phyloP scores from a whole-genome alignment of 1,140 invertebrate genomes.

The Euglossa dilemma region DNA sequence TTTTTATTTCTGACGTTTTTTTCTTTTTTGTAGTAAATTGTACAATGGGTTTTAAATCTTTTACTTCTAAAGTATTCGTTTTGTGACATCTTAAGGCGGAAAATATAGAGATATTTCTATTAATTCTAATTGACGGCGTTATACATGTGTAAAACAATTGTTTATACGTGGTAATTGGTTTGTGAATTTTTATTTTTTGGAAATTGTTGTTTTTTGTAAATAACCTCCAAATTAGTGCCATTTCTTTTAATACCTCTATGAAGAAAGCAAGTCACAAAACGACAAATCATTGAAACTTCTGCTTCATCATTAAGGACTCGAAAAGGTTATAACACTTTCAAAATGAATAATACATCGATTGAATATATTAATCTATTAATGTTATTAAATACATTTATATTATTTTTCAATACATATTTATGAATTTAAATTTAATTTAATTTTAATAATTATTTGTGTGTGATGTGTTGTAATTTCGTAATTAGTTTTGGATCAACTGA shows the following conservation, averaged over 20 bases:
- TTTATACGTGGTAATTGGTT: neutral
- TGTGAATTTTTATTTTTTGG: neutral
- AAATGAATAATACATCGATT: neutral
- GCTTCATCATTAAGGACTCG: neutral
- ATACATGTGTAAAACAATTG: slow-evolving; percentile 16
- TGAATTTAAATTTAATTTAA: neutral
- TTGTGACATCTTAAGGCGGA: slow-evolving; percentile 25
- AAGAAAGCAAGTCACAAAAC: slow-evolving; percentile 13
- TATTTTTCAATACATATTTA: neutral
- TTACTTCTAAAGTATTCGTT: slow-evolving; percentile 26
- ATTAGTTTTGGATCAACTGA: slow-evolving; percentile 10
- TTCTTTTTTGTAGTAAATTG: slow-evolving; percentile 77
- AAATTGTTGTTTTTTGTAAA: neutral
- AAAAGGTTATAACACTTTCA: slow-evolving; percentile 5
- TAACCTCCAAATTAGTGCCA: slow-evolving; percentile 12
- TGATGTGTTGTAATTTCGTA: neutral
- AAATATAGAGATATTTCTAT: neutral
- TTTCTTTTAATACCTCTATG: neutral
- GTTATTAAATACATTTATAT: neutral
- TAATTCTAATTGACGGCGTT: neutral
- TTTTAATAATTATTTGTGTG: neutral
- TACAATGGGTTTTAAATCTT: slow-evolving; percentile 14
- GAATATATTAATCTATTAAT: neutral
- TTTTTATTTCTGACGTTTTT: slow-evolving; percentile 84
- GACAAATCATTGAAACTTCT: slow-evolving; percentile 17